A percentile compares a stretch with the other conserved stretches of the same genome.
These are phyloP conservation scores for Phalacrocorax brasilianus DNA, from an alignment of 2,113 vertebrate species.

Conservation along the genomic window DNA sequence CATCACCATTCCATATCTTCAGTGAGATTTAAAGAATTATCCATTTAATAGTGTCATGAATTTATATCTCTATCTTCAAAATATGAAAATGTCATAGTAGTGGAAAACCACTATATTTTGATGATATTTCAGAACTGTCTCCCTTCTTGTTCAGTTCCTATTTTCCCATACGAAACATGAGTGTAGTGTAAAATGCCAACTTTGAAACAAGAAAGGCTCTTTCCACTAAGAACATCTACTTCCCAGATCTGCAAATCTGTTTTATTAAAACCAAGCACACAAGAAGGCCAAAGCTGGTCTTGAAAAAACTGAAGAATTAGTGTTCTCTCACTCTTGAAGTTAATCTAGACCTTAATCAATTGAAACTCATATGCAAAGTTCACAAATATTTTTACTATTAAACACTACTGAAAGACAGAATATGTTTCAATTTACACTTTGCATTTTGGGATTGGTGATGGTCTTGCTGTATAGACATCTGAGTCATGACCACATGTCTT, in stretches of 20 bases:
- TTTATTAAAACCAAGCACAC: neutral
- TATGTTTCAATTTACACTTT: neutral
- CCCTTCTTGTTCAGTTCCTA: neutral
- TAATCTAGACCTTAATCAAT: neutral
- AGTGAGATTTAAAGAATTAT: neutral
- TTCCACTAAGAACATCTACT: neutral
- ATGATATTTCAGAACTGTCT: neutral
- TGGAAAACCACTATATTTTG: neutral
- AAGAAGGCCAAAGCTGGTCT: neutral
- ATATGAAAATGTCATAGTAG: neutral
- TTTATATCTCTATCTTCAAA: neutral
- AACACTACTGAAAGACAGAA: neutral
- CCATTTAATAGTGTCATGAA: neutral
- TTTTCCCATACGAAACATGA: neutral
- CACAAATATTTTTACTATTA: neutral
- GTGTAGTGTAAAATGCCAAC: neutral
- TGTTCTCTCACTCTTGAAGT: neutral
- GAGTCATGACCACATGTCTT: fast-evolving
- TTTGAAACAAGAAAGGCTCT: neutral
- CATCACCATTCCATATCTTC: neutral
- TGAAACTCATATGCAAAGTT: neutral
- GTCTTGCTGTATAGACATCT: neutral
- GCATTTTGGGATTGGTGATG: neutral
- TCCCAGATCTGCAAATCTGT: neutral
- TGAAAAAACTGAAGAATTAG: neutral